Base-by-base conservation (phyloP, 2,113 vertebrate species). In the Cygnus atratus region DNA sequence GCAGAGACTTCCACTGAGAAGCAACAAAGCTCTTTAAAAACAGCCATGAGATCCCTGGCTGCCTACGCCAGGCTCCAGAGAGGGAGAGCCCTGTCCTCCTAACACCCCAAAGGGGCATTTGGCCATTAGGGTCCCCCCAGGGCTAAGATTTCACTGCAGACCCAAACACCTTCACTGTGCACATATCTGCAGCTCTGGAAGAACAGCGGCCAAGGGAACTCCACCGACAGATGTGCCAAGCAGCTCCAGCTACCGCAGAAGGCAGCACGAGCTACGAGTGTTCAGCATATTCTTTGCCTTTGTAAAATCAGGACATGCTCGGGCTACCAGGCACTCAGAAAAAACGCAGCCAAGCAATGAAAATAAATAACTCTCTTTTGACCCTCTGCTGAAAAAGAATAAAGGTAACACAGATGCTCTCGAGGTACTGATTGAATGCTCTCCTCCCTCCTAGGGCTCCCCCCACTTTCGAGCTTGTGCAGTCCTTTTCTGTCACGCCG, bases 111-210 rank as follows among this genome's bases (percentile, higher is more conserved):
- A 48, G 20, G 2, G 2, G 41, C 17, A 59, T 57, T 19, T 35
- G 35, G 61, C 43, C 68, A 25, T 3, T 2, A 10, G 11, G 9
- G 22, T 46, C 55, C 57, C 48, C 54, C 48, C 59, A 46, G 17
- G 9, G 55, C 61, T 43, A 5, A 76, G 55, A 28, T 2, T 13
- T 29, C 68, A 5, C 1, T 31, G 2, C 17, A 6, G 6, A 11
- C n/a, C 73, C 6, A 2, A 28, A 7, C 63, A 1, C 5, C 29
- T 26, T 21, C 57, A 24, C 76, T 37, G 10, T 6, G 37, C 67
- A 10, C 0, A 0, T 0, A 4, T 22, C 48, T 7, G 3, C 8
- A 44, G 71, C 59, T 37, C 26, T 3, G 22, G 29, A 24, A 54
- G n/a, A 67, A 6, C 0, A 17, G 26, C 4, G 22, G 48, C 67